Evolutionary conservation across 1,140 invertebrate species (phyloP).

Genomic region (Alviniconcha marisindica): DNA sequence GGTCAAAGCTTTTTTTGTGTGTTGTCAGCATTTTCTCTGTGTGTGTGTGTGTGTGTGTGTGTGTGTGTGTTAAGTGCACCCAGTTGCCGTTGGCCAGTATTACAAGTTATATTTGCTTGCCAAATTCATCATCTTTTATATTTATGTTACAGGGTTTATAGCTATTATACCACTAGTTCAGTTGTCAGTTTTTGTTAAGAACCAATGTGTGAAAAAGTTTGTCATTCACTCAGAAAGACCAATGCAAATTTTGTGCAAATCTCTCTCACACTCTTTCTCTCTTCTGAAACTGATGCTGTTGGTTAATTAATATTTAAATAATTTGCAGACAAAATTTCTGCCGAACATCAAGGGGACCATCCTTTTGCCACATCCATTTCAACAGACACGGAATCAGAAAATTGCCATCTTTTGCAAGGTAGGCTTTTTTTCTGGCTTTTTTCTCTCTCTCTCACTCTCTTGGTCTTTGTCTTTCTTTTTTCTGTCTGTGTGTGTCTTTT

Average conservation of each 20-base stretch:
- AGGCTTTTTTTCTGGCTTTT: slow-evolving; percentile 12
- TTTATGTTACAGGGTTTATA: too few species aligned
- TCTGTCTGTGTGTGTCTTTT: not conserved
- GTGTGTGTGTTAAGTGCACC: too few species aligned
- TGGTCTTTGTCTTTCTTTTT: not conserved
- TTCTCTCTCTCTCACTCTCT: not conserved
- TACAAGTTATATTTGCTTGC: too few species aligned
- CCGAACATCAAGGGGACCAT: slow-evolving; percentile 50
- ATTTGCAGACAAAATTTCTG: slow-evolving; percentile 65
- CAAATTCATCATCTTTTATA: too few species aligned
- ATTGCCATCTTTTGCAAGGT: slow-evolving; percentile 59
- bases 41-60: too few species aligned
- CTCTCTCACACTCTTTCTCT: too few species aligned
- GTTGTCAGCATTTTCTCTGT: not conserved
- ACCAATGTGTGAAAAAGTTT: too few species aligned
- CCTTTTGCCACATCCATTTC: slow-evolving; percentile 58
- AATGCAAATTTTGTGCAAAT: too few species aligned
- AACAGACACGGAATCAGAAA: slow-evolving; percentile 47
- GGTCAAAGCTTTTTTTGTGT: slow-evolving; percentile 44
- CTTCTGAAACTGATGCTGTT: not conserved
- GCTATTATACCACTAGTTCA: too few species aligned
- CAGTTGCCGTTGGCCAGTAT: too few species aligned
- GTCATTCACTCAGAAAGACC: too few species aligned
- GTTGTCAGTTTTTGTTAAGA: too few species aligned
- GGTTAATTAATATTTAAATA: not conserved